A percentile compares a stretch with the other conserved stretches of the same genome.
Evolutionary conservation across 2,888 invertebrate species (phyloP).

Genomic region (Agrotis clavis): DNA sequence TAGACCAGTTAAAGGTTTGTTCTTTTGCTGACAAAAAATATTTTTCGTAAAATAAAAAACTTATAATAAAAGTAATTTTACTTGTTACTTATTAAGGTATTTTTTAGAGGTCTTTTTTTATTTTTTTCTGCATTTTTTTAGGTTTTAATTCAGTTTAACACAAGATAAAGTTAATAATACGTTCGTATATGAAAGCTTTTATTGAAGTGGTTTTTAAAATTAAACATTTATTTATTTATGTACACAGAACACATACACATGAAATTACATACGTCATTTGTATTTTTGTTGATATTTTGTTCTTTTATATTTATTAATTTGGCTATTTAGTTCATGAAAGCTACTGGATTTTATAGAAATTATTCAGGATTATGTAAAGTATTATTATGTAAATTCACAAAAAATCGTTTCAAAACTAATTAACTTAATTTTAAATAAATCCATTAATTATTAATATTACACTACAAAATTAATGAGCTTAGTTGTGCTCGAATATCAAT

Average conservation of each 20-base stretch:
- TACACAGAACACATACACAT: too few relatives aligned
- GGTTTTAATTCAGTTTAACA: conserved; percentile 35
- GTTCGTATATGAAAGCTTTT: conserved; percentile 16
- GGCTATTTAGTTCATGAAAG: neutral
- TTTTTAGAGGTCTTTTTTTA: conserved; percentile 4
- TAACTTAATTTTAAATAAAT: neutral
- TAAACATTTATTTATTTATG: neutral
- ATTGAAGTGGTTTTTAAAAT: conserved; percentile 10
- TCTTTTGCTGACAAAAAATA: conserved; percentile 7
- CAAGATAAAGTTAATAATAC: conserved; percentile 8
- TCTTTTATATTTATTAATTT: neutral
- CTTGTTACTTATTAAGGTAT: neutral
- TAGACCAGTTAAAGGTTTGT: conserved; percentile 73
- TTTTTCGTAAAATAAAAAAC: conserved; percentile 30
- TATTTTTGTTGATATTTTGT: neutral
- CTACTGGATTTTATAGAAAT: neutral
- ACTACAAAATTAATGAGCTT: neutral
- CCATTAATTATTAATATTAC: neutral
- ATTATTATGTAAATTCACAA: neutral
- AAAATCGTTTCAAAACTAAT: neutral
- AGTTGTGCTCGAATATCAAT: conserved; percentile 4
- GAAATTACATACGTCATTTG: neutral
- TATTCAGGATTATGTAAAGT: neutral
- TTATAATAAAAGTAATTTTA: conserved; percentile 1
- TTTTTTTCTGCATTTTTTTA: conserved; percentile 10